Evolutionary conservation across 2,113 vertebrate genomes (phyloP).

Genomic region (Megaleporinus macrocephalus): DNA sequence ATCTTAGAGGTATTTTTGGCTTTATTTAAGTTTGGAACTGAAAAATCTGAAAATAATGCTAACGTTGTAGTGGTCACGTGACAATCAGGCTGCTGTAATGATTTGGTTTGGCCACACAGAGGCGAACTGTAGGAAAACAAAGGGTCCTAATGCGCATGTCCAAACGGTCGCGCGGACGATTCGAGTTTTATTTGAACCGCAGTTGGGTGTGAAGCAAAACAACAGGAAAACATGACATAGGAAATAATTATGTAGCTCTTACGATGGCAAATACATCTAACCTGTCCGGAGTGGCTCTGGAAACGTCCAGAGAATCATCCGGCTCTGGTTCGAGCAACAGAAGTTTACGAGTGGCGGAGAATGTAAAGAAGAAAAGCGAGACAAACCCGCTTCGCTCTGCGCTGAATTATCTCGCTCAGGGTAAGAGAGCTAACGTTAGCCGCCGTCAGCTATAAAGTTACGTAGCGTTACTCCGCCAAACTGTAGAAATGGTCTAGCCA

Average conservation of each 20-base stretch:
- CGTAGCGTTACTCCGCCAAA: neutral
- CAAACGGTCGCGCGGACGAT: constrained; percentile 77
- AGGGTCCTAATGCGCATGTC: constrained; percentile 67
- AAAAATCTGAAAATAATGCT: no score
- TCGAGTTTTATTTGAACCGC: constrained; percentile 72
- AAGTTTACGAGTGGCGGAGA: constrained; percentile 73
- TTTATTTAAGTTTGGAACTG: no score
- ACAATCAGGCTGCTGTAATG: neutral
- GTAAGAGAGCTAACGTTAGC: constrained; percentile 58
- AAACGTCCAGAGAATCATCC: constrained; percentile 41
- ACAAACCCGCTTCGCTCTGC: constrained; percentile 74
- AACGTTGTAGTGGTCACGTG: no score
- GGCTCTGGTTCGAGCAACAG: constrained; percentile 59
- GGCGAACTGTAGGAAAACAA: neutral
- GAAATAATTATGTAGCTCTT: constrained; percentile 57
- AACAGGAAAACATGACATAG: neutral
- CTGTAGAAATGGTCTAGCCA: no score
- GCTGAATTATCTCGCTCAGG: constrained; percentile 78
- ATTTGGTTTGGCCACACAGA: neutral
- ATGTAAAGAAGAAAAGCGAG: constrained; percentile 61
- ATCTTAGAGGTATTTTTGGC: no score
- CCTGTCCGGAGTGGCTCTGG: constrained; percentile 47
- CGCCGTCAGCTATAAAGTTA: no score
- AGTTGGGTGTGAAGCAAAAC: neutral
- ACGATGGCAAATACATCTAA: constrained; percentile 66